These are phyloP conservation scores for Erannis defoliaria DNA, from an alignment of 2,888 invertebrate species.

Conservation along the genomic window DNA sequence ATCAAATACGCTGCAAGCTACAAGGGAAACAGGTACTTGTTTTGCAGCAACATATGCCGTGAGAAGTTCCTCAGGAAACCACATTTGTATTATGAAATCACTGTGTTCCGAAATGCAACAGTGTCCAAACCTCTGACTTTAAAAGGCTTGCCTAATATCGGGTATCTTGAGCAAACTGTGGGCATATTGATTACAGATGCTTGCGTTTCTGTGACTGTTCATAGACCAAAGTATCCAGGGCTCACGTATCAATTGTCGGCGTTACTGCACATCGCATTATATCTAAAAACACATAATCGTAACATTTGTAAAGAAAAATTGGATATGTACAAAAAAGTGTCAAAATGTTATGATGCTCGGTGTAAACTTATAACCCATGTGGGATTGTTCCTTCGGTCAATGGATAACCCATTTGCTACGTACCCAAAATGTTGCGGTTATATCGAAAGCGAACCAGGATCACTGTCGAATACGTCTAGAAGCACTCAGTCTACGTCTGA, in stretches of 20 bases:
- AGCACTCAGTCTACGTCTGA: slow-evolving; percentile 40
- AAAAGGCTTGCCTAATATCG: slow-evolving; percentile 83
- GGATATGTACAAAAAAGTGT: slow-evolving; percentile 69
- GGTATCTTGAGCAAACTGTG: slow-evolving; percentile 88
- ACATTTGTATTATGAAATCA: slow-evolving; percentile 76
- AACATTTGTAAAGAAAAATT: slow-evolving; percentile 56
- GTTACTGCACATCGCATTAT: slow-evolving; percentile 84
- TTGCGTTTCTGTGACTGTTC: slow-evolving; percentile 79
- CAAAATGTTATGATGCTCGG: slow-evolving; percentile 65
- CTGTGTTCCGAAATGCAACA: slow-evolving; percentile 69
- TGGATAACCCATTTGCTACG: slow-evolving; percentile 84
- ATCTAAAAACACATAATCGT: slow-evolving; percentile 85
- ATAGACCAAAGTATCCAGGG: slow-evolving; percentile 88
- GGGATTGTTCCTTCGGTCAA: slow-evolving; percentile 78
- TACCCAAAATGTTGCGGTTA: slow-evolving; percentile 70
- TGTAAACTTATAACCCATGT: slow-evolving; percentile 71
- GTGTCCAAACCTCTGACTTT: slow-evolving; percentile 75
- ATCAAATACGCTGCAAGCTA: slow-evolving; percentile 79
- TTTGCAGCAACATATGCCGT: slow-evolving; percentile 83
- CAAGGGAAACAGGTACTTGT: slow-evolving; percentile 83
- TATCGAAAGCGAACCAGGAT: slow-evolving; percentile 44
- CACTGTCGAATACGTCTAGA: slow-evolving; percentile 50
- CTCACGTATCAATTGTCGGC: slow-evolving; percentile 82
- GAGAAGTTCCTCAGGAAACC: slow-evolving; percentile 83
- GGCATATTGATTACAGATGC: slow-evolving; percentile 83